Percentiles rank a stretch among this genome's conserved stretches.
Evolutionary conservation across 2,113 vertebrate genomes (phyloP).

Genomic region (Cryptomyrus ogoouensis): DNA sequence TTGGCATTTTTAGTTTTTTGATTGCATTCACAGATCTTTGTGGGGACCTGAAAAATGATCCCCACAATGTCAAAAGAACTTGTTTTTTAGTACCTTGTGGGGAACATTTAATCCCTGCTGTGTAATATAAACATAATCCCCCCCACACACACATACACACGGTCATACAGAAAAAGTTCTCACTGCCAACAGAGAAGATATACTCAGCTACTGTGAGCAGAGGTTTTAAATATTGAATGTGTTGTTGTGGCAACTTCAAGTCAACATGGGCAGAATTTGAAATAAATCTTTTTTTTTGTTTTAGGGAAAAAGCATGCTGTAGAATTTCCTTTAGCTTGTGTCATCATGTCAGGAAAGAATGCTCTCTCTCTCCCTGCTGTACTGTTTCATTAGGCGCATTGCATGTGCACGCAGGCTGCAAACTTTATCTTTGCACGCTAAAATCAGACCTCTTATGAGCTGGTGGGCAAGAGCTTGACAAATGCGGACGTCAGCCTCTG

Average conservation of each 20-base stretch:
- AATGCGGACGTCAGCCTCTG: neutral
- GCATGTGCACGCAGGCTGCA: neutral
- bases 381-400: neutral
- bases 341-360: neutral
- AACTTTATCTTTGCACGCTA: neutral
- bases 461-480: neutral
- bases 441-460: neutral
- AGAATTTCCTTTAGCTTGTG: neutral
- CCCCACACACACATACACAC: neutral
- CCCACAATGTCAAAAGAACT: too few species aligned
- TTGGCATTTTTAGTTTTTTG: too few species aligned
- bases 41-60: too few species aligned
- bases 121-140: neutral
- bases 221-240: neutral
- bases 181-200: neutral
- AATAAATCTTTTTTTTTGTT: neutral
- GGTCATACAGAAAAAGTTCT: neutral
- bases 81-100: too few species aligned
- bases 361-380: neutral
- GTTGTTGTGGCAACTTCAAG: neutral
- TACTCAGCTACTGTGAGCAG: neutral
- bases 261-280: neutral
- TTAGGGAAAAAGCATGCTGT: neutral
- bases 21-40: too few species aligned
- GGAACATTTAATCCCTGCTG: neutral